These are phyloP conservation scores for Peromyscus nudipes DNA, from an alignment of 2,797 vertebrate genomes.

Conservation along the genomic window DNA sequence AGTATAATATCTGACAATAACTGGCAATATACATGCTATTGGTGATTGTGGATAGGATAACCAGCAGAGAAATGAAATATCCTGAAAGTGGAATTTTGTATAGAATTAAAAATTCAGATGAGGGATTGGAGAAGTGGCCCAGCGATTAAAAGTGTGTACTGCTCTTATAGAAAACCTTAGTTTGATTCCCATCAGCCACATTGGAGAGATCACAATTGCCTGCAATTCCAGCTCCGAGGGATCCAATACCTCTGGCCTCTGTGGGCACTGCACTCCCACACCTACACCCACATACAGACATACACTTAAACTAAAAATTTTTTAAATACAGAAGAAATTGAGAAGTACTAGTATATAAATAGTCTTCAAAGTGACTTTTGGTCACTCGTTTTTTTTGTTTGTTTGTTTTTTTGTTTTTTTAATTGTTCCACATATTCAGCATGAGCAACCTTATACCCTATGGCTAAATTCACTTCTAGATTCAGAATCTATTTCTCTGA, in stretches of 20 bases:
- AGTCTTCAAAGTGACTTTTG: not conserved
- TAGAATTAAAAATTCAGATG: not conserved
- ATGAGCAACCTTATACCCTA: not conserved
- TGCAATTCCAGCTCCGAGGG: not conserved
- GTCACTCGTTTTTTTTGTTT: not conserved
- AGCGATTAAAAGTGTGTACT: not conserved
- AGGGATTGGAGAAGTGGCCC: not conserved
- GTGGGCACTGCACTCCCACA: not conserved
- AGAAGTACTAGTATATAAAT: not conserved
- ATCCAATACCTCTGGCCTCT: not conserved
- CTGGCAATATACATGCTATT: not conserved
- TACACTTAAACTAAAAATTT: not conserved
- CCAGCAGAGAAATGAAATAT: constrained; percentile 32
- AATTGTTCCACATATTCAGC: not conserved
- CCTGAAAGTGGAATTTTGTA: not conserved
- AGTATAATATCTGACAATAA: not conserved
- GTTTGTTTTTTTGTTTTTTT: not conserved
- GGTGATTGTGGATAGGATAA: not conserved
- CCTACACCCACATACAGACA: not conserved
- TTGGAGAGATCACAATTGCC: not conserved
- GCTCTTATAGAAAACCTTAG: not conserved
- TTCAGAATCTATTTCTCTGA: not conserved
- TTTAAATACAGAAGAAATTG: not conserved
- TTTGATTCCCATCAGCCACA: not conserved
- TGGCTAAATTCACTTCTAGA: not conserved